A percentile compares a stretch with the other conserved stretches of the same genome.
phyloP scores from a whole-genome alignment of 23 tunicate genomes.

The Styela plicata region DNA sequence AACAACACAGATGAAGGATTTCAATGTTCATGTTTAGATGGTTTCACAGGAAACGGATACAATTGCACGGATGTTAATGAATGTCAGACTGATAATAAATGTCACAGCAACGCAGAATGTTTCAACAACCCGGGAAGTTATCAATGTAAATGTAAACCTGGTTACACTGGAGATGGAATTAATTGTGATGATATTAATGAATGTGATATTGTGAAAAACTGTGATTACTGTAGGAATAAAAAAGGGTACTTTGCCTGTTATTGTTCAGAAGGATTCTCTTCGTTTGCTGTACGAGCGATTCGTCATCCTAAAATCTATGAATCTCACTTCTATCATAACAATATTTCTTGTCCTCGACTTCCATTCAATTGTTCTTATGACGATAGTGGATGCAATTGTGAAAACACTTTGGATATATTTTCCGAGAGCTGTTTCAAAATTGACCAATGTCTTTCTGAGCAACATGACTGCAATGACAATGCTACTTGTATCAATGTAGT shows the following conservation, averaged over 20 bases:
- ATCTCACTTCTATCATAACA: not conserved
- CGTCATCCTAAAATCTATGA: not conserved
- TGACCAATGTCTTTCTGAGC: not conserved
- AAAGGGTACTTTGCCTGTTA: not conserved
- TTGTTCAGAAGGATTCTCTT: not conserved
- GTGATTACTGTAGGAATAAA: not conserved
- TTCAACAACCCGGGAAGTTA: slow-evolving; percentile 13
- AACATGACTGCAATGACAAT: not conserved
- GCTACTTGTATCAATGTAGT: not conserved
- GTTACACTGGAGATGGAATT: slow-evolving; percentile 11
- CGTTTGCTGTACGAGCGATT: not conserved
- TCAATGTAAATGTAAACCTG: slow-evolving; percentile 9
- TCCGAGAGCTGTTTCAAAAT: not conserved
- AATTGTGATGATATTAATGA: slow-evolving; percentile 26
- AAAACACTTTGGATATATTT: not conserved
- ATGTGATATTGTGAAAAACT: slow-evolving; percentile 2
- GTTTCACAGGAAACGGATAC: slow-evolving; percentile 80
- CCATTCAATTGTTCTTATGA: not conserved
- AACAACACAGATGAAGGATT: slow-evolving; percentile 80
- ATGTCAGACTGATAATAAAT: slow-evolving; percentile 15
- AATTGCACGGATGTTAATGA: slow-evolving; percentile 46
- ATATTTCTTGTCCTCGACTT: not conserved
- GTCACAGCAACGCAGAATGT: slow-evolving; percentile 24
- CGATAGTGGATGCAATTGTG: not conserved
- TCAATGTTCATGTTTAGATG: slow-evolving; percentile 51